These are phyloP conservation scores for Tribolium freemani DNA, from an alignment of 2,888 invertebrate species.

Conservation along the genomic window DNA sequence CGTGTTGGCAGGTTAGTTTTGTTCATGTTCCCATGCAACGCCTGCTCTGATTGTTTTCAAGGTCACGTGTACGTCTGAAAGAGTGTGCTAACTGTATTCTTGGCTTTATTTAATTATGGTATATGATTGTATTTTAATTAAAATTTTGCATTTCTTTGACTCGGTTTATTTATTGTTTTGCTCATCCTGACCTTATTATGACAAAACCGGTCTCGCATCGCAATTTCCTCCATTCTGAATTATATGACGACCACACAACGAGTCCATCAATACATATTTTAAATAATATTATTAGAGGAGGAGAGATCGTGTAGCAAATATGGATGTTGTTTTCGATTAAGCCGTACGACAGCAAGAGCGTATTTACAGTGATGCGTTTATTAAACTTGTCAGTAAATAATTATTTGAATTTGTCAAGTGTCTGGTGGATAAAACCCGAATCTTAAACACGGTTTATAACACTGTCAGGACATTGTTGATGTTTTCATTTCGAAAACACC, in stretches of 20 bases:
- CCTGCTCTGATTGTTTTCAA: conserved; percentile 53
- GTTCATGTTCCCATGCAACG: conserved; percentile 46
- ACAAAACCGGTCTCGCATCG: conserved; percentile 4
- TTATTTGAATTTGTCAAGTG: conserved; percentile 32
- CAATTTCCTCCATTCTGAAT: conserved; percentile 1
- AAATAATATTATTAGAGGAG: conserved; percentile 11
- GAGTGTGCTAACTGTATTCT: conserved; percentile 17
- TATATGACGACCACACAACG: conserved; percentile 6
- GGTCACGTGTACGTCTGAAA: conserved; percentile 47
- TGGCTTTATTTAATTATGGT: conserved; percentile 11
- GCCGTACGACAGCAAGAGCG: conserved; percentile 24
- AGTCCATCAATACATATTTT: conserved; percentile 13
- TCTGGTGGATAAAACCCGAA: conserved; percentile 8
- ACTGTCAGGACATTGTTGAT: conserved; percentile 33
- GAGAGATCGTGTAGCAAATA: conserved; percentile 13
- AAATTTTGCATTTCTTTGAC: conserved; percentile 24
- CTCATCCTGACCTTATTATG: conserved; percentile 19
- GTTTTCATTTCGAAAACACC: conserved; percentile 36
- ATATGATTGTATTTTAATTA: conserved; percentile 25
- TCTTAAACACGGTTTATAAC: conserved; percentile 14
- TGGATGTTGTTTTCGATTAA: conserved; percentile 24
- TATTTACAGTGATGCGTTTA: conserved; percentile 26
- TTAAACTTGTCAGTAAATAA: conserved; percentile 39
- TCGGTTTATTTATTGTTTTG: conserved; percentile 13
- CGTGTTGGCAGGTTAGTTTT: not conserved